These are phyloP conservation scores for Mimumesa dahlbomi DNA, from an alignment of 2,888 invertebrate species.

Conservation along the genomic window DNA sequence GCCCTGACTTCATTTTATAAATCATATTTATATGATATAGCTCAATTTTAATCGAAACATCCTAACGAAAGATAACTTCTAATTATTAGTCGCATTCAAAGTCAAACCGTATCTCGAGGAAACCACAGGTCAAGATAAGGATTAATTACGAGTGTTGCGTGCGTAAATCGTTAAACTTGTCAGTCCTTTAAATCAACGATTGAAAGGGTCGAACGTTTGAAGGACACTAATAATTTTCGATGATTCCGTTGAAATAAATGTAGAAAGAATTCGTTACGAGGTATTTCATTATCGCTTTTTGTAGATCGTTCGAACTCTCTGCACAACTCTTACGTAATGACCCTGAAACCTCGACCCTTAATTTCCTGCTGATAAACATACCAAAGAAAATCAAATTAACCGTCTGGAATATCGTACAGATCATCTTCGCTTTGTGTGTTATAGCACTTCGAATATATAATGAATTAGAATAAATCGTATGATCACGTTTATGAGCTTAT, in stretches of 20 bases:
- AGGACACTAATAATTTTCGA: constrained; percentile 23
- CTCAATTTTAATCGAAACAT: not conserved
- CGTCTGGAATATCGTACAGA: no score
- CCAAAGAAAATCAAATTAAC: no score
- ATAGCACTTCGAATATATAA: not conserved
- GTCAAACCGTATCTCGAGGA: not conserved
- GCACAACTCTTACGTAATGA: constrained; percentile 7
- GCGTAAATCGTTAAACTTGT: constrained; percentile 41
- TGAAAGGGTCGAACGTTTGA: constrained; percentile 45
- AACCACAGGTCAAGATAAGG: constrained; percentile 19
- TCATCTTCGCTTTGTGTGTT: not conserved
- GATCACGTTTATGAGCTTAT: constrained; percentile 34
- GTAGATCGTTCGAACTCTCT: constrained; percentile 2
- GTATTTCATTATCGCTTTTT: not conserved
- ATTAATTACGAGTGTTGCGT: constrained; percentile 25
- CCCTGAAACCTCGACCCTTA: constrained; percentile 57
- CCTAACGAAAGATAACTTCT: not conserved
- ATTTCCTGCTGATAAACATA: no score
- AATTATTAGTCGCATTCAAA: constrained; percentile 2
- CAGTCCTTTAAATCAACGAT: constrained; percentile 27
- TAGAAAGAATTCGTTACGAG: constrained; percentile 9
- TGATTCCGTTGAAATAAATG: not conserved
- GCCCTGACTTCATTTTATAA: no score
- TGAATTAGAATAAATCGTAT: constrained; percentile 14
- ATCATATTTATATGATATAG: not conserved